Conservation (phyloP, 2,888 invertebrate genomes). For the Keiferia lycopersicella region DNA sequence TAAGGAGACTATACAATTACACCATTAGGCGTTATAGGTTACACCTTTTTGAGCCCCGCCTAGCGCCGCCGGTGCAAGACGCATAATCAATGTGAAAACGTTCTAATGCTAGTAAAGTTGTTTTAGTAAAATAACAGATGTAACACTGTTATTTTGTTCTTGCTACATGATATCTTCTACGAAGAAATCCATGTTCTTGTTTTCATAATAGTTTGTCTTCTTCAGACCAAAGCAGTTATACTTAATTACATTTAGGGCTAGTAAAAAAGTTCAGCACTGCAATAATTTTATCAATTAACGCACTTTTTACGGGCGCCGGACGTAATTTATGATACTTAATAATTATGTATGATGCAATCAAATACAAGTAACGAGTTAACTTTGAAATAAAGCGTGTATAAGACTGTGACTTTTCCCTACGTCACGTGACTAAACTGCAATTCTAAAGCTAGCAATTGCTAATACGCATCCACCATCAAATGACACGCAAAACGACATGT, state of each 20-base stretch:
- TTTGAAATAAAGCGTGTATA: background rate
- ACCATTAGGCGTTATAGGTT: conserved; percentile 44
- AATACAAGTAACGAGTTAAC: background rate
- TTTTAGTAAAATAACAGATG: background rate
- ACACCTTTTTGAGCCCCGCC: conserved; percentile 45
- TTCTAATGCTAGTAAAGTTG: conserved; percentile 23
- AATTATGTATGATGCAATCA: too few species aligned
- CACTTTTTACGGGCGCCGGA: background rate
- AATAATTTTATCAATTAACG: background rate
- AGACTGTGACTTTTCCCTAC: background rate
- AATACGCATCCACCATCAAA: conserved; percentile 1
- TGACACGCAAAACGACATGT: conserved; percentile 1
- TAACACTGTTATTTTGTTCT: background rate
- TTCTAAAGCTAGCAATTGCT: conserved; percentile 5
- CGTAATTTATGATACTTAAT: too few species aligned
- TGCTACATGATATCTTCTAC: background rate
- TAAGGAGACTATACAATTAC: conserved; percentile 39
- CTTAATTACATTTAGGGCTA: too few species aligned
- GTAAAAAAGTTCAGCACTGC: background rate
- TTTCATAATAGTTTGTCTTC: too few species aligned
- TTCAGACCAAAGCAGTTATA: too few species aligned
- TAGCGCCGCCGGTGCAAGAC: conserved; percentile 22
- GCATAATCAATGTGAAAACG: conserved; percentile 36
- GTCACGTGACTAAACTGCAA: background rate
- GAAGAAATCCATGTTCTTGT: too few species aligned